phyloP scores from a whole-genome alignment of 2,888 invertebrate species.

The Caradrina clavipalpis region DNA sequence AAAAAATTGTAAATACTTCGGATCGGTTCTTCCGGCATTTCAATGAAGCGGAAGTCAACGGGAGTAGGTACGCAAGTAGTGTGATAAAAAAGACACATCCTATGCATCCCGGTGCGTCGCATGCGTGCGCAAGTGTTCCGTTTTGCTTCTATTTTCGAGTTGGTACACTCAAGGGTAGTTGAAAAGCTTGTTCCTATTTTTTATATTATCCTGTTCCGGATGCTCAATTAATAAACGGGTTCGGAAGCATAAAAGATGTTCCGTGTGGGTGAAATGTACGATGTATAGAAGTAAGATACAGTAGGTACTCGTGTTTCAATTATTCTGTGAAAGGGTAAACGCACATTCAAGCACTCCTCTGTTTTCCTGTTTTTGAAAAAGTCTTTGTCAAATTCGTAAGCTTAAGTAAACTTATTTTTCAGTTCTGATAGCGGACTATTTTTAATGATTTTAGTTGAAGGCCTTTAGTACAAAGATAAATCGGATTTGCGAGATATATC shows the following conservation, averaged over 20 bases:
- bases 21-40: slow-evolving; percentile 72
- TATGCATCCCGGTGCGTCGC: slow-evolving; percentile 69
- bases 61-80: slow-evolving; percentile 69
- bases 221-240: slow-evolving; percentile 26
- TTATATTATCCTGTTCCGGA: slow-evolving; percentile 60
- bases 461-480: not conserved
- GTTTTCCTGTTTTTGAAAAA: not conserved
- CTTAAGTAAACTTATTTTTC: not conserved
- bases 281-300: not conserved
- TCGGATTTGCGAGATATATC: not conserved
- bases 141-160: slow-evolving; percentile 73
- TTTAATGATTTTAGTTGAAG: no score
- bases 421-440: not conserved
- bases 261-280: not conserved
- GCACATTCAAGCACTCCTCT: no score
- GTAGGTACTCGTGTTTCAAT: not conserved
- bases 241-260: slow-evolving; percentile 16
- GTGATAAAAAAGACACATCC: slow-evolving; percentile 74
- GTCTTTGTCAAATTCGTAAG: not conserved
- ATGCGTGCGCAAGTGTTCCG: slow-evolving; percentile 79
- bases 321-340: not conserved
- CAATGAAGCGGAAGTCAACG: slow-evolving; percentile 80
- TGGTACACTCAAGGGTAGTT: slow-evolving; percentile 43
- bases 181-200: slow-evolving; percentile 51
- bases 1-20: slow-evolving; percentile 28